A percentile compares a stretch with the other conserved stretches of the same genome.
These are phyloP conservation scores for Diadromus collaris DNA, from an alignment of 2,888 invertebrate genomes.

Conservation along the genomic window DNA sequence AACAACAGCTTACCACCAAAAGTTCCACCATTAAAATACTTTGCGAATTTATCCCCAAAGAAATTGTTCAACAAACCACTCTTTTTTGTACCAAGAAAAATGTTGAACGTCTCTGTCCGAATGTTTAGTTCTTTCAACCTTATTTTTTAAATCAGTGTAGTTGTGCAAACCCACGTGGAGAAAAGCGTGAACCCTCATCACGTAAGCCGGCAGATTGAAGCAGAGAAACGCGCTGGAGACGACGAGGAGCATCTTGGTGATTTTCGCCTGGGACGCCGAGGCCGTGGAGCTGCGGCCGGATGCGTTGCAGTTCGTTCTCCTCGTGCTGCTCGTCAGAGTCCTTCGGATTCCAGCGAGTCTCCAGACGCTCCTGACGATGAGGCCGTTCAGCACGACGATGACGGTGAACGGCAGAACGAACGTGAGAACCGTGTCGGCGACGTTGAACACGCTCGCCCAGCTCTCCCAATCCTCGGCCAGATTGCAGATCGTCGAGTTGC, in stretches of 20 bases:
- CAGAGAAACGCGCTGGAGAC: constrained; percentile 90
- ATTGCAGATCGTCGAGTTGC: constrained; percentile 80
- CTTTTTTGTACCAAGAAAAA: no score
- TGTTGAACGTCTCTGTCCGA: no score
- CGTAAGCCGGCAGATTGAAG: constrained; percentile 89
- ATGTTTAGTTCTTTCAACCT: no score
- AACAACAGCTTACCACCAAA: no score
- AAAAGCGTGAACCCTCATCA: constrained; percentile 85
- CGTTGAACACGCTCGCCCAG: constrained; percentile 85
- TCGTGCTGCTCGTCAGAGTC: constrained; percentile 67
- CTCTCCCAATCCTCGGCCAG: constrained; percentile 81
- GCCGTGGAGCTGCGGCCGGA: constrained; percentile 51
- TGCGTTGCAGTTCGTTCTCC: constrained; percentile 56
- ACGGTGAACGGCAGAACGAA: constrained; percentile 87
- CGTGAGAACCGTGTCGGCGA: constrained; percentile 87
- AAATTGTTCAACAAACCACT: no score
- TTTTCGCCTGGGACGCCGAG: constrained; percentile 83
- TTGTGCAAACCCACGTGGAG: constrained; percentile 80
- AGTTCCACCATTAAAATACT: no score
- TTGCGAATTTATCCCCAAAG: no score
- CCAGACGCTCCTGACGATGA: constrained; percentile 87
- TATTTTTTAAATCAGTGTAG: no score
- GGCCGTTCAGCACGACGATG: constrained; percentile 87
- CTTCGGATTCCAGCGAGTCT: constrained; percentile 81
- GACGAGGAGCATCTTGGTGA: constrained; percentile 91